phyloP scores from a whole-genome alignment of 2,113 vertebrate genomes.

The Triplophysa rosa region DNA sequence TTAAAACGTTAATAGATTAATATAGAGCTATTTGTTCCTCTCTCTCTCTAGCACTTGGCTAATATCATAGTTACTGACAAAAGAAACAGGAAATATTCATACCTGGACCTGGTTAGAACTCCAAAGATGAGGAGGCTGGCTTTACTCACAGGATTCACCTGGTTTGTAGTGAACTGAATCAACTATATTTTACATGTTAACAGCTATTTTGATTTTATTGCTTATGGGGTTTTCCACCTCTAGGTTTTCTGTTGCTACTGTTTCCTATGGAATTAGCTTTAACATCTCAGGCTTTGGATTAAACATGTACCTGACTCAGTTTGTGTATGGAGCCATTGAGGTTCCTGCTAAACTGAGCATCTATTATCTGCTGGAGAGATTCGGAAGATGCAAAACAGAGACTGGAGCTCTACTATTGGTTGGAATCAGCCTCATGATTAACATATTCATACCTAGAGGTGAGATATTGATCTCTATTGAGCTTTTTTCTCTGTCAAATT shows the following conservation, averaged over 20 bases:
- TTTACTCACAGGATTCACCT: slow-evolving; percentile 66
- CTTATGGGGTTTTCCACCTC: not conserved
- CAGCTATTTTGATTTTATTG: no score
- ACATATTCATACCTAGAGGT: slow-evolving; percentile 74
- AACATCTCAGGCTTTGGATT: slow-evolving; percentile 72
- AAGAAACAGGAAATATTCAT: slow-evolving; percentile 63
- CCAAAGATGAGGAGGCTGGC: slow-evolving; percentile 74
- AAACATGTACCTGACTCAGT: slow-evolving; percentile 73
- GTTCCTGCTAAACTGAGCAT: slow-evolving; percentile 67
- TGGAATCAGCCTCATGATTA: slow-evolving; percentile 67
- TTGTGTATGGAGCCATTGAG: slow-evolving; percentile 67
- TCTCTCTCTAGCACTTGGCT: slow-evolving; percentile 63
- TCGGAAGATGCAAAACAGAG: slow-evolving; percentile 63
- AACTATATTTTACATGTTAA: not conserved
- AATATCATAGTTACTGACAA: slow-evolving; percentile 56
- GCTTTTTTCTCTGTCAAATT: not conserved
- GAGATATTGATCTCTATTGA: slow-evolving; percentile 18
- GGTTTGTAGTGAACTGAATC: slow-evolving; percentile 56
- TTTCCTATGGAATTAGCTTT: slow-evolving; percentile 74
- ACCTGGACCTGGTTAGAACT: slow-evolving; percentile 72
- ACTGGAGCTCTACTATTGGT: slow-evolving; percentile 56
- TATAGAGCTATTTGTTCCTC: not conserved
- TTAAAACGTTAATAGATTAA: no score
- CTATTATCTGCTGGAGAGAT: slow-evolving; percentile 67
- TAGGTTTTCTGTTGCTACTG: slow-evolving; percentile 69